Conservation (phyloP, 2,113 vertebrate species). For the Corythornis cristatus region DNA sequence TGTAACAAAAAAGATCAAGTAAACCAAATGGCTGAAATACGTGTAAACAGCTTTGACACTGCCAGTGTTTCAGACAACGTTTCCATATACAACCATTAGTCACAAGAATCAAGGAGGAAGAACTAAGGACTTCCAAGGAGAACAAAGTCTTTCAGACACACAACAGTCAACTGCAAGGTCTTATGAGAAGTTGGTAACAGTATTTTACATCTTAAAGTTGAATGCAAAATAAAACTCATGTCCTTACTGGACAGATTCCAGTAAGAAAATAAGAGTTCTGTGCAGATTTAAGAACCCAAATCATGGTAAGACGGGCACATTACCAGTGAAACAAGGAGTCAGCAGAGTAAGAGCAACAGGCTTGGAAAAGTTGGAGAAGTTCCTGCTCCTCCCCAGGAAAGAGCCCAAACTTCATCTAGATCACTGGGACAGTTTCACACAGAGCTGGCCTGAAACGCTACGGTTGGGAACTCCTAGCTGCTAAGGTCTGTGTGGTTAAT, state of each 20-base stretch:
- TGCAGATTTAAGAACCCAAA: neutral
- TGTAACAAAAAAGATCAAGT: neutral
- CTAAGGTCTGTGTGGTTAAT: neutral
- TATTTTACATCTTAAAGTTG: conserved; percentile 27
- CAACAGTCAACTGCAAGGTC: neutral
- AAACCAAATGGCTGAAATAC: neutral
- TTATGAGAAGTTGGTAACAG: neutral
- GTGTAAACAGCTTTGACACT: neutral
- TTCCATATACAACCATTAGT: neutral
- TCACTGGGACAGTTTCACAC: neutral
- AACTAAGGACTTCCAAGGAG: neutral
- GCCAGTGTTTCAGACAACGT: neutral
- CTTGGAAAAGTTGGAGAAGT: neutral
- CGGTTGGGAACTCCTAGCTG: neutral
- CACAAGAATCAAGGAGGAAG: neutral
- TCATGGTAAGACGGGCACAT: neutral
- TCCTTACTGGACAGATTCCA: neutral
- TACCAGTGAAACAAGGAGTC: neutral
- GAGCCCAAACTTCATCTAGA: neutral
- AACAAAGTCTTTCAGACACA: conserved; percentile 15
- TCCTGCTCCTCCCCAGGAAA: neutral
- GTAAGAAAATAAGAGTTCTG: neutral
- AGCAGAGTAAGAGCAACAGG: neutral
- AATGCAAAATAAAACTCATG: conserved; percentile 7
- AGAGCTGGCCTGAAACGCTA: neutral